Conservation (phyloP, 2,888 invertebrate genomes). For the Clostera curtula region DNA sequence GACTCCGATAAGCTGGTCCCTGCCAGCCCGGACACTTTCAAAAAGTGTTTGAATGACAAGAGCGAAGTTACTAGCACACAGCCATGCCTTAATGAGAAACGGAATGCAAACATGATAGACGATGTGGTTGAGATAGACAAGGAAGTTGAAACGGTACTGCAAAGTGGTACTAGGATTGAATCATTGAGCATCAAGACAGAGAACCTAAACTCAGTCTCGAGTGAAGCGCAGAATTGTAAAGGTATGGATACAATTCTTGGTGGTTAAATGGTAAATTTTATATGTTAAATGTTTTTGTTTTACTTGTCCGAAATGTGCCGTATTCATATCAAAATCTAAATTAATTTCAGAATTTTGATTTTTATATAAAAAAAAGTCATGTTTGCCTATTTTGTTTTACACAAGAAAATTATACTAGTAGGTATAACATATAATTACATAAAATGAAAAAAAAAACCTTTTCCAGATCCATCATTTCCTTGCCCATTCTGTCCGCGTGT, state of each 20-base stretch:
- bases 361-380: no score
- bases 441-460: no score
- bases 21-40: slow-evolving; percentile 33
- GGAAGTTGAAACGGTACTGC: slow-evolving; percentile 64
- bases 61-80: slow-evolving; percentile 67
- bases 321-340: no score
- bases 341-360: no score
- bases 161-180: slow-evolving; percentile 66
- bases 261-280: neutral
- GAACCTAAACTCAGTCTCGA: slow-evolving; percentile 54
- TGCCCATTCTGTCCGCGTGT: slow-evolving; percentile 78
- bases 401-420: no score
- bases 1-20: slow-evolving; percentile 50
- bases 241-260: slow-evolving; percentile 29
- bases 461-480: slow-evolving; percentile 71
- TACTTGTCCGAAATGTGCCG: no score
- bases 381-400: no score
- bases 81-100: slow-evolving; percentile 55
- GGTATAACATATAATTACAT: no score
- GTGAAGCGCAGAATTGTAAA: slow-evolving; percentile 58
- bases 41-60: slow-evolving; percentile 43
- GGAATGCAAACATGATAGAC: slow-evolving; percentile 30
- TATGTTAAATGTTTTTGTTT: neutral
- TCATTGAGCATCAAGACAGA: slow-evolving; percentile 61
- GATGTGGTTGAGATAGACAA: slow-evolving; percentile 64